Conservation (phyloP, 37 sponge, comb jelly and placozoan genomes). For the Agelas oroides region DNA sequence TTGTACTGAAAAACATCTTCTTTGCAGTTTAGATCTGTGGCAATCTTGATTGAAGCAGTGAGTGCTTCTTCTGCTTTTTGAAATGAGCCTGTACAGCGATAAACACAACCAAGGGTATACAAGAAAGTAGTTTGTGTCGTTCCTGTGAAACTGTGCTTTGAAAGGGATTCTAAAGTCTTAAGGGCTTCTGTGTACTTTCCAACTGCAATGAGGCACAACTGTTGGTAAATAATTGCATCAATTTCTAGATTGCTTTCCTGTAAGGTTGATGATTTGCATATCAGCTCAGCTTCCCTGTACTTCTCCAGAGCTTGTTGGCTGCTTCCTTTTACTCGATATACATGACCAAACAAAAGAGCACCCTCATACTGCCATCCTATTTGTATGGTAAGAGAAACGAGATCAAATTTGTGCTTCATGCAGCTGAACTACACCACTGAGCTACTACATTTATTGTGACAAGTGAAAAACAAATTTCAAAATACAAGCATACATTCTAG, state of each 20-base stretch:
- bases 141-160: background rate
- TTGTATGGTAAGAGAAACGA: background rate
- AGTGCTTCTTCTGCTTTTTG: conserved; percentile 16
- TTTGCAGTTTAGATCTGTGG: background rate
- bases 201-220: conserved; percentile 2
- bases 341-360: conserved; percentile 17
- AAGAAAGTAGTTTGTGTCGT: background rate
- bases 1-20: background rate
- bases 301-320: background rate
- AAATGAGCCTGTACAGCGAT: background rate
- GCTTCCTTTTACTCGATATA: background rate
- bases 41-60: background rate
- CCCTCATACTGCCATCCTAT: background rate
- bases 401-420: no score
- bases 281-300: conserved; percentile 8
- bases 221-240: conserved; percentile 35
- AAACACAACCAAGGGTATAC: conserved; percentile 6
- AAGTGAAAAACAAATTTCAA: no score
- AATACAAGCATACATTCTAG: no score
- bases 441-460: no score
- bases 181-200: conserved; percentile 30
- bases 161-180: background rate
- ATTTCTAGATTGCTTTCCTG: background rate
- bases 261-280: background rate
- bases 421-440: no score